Evolutionary conservation across 2,888 invertebrate species (phyloP), one percentile per base, ranked within the genome.

Genomic region (Eubasilissa splendida): DNA sequence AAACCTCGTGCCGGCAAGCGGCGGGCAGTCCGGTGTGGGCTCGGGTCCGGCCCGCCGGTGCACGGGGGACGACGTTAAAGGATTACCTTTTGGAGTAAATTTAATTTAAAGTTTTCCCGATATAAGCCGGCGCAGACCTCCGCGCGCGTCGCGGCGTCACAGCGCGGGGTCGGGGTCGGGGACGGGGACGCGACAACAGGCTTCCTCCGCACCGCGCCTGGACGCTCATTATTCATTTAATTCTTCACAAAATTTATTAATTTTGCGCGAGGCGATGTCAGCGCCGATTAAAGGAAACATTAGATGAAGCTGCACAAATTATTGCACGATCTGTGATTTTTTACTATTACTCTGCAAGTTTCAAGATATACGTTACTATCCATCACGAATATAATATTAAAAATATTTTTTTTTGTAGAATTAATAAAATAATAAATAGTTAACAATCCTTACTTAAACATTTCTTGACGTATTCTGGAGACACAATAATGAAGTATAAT

Each of bases 61-160:
- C 22, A 4, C 66, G 42, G 77, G 60, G 52, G 53, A 60, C 74
- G 82, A 82, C 82, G 74, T 76, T 83, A 83, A 83, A 76, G 80
- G 78, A 83, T 83, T 83, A 80, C 80, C 80, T 79, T 83, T 80
- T 76, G 53, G 73, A 79, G 79, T 58, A 81, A 83, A 81, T 83
- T 83, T 83, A 83, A 83, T 83, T 83, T 83, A 83, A 83, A 83
- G 79, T 83, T 83, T 83, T 66, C 73, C 79, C 68, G 60, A 53
- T 53, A 22, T 53, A 70, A 70, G 70, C 31, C 31, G 70, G 31
- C 14, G 54, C 12, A 9, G 31, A 14, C 22, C 14, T 5, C 58
- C n/a, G 7, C n/a, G 7, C 4, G 42, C 42, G 42, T 42, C 42
- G 42, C 42, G 42, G 7, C 42, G 70, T 54, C 11, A 31, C n/a